These are phyloP conservation scores for Orycteropus afer DNA, from an alignment of 2,113 vertebrate genomes.

Conservation along the genomic window DNA sequence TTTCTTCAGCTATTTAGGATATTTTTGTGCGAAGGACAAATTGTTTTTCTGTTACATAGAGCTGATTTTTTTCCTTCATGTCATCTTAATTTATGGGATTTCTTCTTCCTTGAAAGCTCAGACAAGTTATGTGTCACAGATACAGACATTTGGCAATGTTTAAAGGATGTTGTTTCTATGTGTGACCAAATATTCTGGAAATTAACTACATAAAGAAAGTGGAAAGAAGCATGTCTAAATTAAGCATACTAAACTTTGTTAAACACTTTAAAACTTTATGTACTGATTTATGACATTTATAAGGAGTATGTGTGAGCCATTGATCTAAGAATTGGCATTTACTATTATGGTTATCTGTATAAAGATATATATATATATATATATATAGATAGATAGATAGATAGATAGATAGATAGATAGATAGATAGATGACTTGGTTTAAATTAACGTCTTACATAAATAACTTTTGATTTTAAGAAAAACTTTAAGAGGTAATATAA, in stretches of 20 bases:
- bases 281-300: slow-evolving; percentile 72
- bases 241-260: slow-evolving; percentile 76
- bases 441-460: slow-evolving; percentile 67
- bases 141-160: slow-evolving; percentile 62
- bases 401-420: too few relatives aligned
- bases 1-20: slow-evolving; percentile 11
- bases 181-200: slow-evolving; percentile 67
- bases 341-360: slow-evolving; percentile 62
- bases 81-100: slow-evolving; percentile 65
- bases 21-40: slow-evolving; percentile 53
- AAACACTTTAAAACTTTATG: slow-evolving; percentile 75
- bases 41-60: slow-evolving; percentile 14
- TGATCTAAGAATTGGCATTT: slow-evolving; percentile 64
- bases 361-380: not conserved
- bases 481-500: slow-evolving; percentile 78
- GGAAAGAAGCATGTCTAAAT: slow-evolving; percentile 76
- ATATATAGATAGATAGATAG: too few relatives aligned
- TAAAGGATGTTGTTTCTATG: slow-evolving; percentile 54
- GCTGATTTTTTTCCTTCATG: not conserved
- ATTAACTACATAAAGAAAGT: slow-evolving; percentile 66
- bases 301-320: slow-evolving; percentile 40
- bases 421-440: slow-evolving; percentile 57
- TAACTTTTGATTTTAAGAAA: slow-evolving; percentile 77
- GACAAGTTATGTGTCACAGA: slow-evolving; percentile 41
- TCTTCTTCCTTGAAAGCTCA: slow-evolving; percentile 14